Conservation (phyloP, 2,888 invertebrate genomes). For the Cenopis cana region DNA sequence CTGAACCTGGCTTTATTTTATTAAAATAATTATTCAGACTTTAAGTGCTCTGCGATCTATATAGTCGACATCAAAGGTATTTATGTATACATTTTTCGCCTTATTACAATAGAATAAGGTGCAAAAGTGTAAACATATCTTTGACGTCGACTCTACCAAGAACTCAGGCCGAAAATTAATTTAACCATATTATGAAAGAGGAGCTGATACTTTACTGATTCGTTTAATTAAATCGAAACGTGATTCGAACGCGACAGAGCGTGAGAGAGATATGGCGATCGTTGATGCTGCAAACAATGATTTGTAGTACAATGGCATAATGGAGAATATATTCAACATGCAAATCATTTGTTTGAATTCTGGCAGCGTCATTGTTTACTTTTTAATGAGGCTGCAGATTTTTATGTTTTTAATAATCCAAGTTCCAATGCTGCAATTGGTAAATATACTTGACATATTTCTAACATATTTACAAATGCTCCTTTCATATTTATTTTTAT, state of each 20-base stretch:
- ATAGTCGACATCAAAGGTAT: too few relatives aligned
- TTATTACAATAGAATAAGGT: too few relatives aligned
- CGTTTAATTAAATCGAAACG: conserved; percentile 34
- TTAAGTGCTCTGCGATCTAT: too few relatives aligned
- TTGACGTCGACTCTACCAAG: too few relatives aligned
- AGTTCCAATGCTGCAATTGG: too few relatives aligned
- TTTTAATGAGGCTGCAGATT: neutral
- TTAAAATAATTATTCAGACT: too few relatives aligned
- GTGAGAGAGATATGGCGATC: conserved; percentile 40
- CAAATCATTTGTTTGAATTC: conserved; percentile 17
- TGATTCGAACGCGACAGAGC: conserved; percentile 39
- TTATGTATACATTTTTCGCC: too few relatives aligned
- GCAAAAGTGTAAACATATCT: too few relatives aligned
- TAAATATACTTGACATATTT: too few relatives aligned
- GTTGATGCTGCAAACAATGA: conserved; percentile 41
- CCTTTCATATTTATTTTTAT: too few relatives aligned
- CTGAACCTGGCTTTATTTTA: too few relatives aligned
- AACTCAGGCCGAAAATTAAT: neutral
- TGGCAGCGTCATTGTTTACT: conserved; percentile 4
- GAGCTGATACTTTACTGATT: conserved; percentile 6
- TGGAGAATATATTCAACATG: conserved; percentile 25
- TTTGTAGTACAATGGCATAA: conserved; percentile 35
- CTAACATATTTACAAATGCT: too few relatives aligned
- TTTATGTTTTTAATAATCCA: neutral
- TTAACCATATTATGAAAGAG: neutral